Base-by-base conservation (phyloP, 2,888 invertebrate genomes). In the Conus canariensis region DNA sequence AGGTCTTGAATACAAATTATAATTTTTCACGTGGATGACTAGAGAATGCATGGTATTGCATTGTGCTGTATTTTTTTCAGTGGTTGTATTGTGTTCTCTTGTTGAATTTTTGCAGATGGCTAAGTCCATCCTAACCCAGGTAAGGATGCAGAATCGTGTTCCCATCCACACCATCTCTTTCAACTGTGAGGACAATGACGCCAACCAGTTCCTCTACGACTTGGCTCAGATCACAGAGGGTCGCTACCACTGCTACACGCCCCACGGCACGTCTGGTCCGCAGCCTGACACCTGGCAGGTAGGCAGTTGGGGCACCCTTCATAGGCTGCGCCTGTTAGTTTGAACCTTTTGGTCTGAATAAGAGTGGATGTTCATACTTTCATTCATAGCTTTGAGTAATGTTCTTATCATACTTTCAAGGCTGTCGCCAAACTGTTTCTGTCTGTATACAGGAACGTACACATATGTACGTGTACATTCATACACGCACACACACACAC, bases 161-260 rank as follows among this genome's bases (percentile, higher is more conserved):
- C 96, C 96, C 1, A 94, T 96, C 58, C 96, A 96, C 93, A 95
- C 96, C 5, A 96, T 96, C 87, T 95, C 96, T 10, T 96, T 96
- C 93, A 96, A 96, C 95, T 96, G 96, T 92, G 94, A 95, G 85
- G 96, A 96, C 91, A 93, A 91, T 8, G 95, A 96, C 87, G 96
- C 96, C n/a, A 96, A 96, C 92, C 92, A 94, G 88, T 96, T 96
- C 92, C 94, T 96, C 64, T 94, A 93, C 91, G 94, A 95, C 88
- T 92, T 96, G 88, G 95, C 96, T 9, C 93, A 94, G 86, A 94
- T 95, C 67, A 96, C 96, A 5, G 94, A 94, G 30, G 96, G 96
- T 9, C 92, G 96, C 60, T 96, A 95, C 92, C 96, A 96, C 93
- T 95, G 95, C 91, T 96, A 95, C 93, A 94, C 94, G 30, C 95